Base-by-base conservation (phyloP, 2,797 vertebrate species). In the Sebastiscus tertius region DNA sequence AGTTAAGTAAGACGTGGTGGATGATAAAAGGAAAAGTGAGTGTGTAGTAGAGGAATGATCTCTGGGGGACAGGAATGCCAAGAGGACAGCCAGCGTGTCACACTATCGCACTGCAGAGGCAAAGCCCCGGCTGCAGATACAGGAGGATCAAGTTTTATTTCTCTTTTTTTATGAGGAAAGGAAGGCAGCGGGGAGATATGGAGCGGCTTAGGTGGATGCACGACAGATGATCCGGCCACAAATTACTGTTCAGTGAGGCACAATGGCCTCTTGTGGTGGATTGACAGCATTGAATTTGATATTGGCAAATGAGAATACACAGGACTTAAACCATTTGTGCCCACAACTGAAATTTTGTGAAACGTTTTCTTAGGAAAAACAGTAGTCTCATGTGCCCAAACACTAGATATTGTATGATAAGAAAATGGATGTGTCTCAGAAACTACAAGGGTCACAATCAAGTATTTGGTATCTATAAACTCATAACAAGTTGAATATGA, bases 101-200 rank as follows among this genome's bases (percentile, higher is more conserved):
- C 55, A 56, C 83, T 87, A 92, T 89, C 80, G 6, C 79, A 65
- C 18, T 46, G 62, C 80, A 80, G 56, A 90, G 83, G 84, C 89
- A 85, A 90, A 90, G 88, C 78, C 77, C 81, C 33, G 9, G 27
- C 85, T 69, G 78, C 81, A 91, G 83, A 88, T 85, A 83, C 63
- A 69, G 67, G 46, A 66, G 86, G 93, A 90, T 94, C 92, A 77
- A 60, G 80, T 95, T 94, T 91, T 93, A 92, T 93, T 83, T 88
- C 87, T 91, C 79, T 87, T 84, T 89, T 88, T 94, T 92, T 82
- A 93, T 67, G 72, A 80, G 89, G 64, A 86, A 77, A 80, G 71
- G 77, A 77, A 87, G 14, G 77, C 77, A 76, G 86, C 67, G 12
- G 39, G 61, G 77, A 81, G 76, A 86, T 80, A 70, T 67, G 68